A percentile compares a stretch with the other conserved stretches of the same genome.
These are phyloP conservation scores for Anabacerthia variegaticeps DNA, from an alignment of 2,797 vertebrate species.

Conservation along the genomic window DNA sequence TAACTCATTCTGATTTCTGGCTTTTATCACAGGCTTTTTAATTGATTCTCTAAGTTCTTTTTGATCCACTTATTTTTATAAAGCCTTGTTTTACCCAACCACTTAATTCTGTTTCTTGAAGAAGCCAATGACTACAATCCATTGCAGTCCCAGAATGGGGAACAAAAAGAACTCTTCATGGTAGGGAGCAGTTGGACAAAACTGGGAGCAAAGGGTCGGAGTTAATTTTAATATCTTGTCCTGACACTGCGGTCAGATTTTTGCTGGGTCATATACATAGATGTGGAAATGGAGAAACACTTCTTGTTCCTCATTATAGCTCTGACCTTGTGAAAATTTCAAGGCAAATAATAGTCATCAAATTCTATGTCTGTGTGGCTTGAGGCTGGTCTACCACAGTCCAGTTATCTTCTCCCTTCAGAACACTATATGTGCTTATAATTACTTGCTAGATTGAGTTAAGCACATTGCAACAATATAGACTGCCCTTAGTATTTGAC, in stretches of 20 bases:
- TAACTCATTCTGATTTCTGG: background rate
- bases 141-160: background rate
- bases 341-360: background rate
- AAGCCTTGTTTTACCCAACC: background rate
- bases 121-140: background rate
- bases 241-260: background rate
- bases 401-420: background rate
- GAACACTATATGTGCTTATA: background rate
- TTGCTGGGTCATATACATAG: background rate
- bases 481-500: background rate
- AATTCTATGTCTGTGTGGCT: background rate
- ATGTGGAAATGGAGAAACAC: background rate
- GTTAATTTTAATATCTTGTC: background rate
- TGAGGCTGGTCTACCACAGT: background rate
- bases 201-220: background rate
- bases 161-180: background rate
- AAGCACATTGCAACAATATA: background rate
- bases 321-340: background rate
- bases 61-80: background rate
- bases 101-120: background rate
- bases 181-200: background rate
- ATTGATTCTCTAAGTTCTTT: background rate
- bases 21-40: background rate
- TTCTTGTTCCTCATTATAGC: background rate
- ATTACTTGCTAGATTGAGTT: background rate